Base-by-base conservation (phyloP, 2,888 invertebrate species). In the Tipula confusa region DNA sequence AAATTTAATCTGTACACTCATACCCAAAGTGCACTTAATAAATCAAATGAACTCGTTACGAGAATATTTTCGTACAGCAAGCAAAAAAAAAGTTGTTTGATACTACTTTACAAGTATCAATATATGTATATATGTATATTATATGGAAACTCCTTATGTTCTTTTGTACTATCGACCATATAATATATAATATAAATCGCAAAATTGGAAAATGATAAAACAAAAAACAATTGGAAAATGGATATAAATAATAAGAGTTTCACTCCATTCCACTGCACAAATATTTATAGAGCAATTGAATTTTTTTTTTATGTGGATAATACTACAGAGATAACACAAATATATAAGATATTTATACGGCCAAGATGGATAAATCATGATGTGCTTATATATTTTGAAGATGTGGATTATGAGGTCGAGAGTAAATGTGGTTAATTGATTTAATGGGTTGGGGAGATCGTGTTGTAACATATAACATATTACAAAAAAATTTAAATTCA, bases 201-300 rank as follows among this genome's bases (percentile, higher is more conserved):
- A 64, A 64, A 64, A 64, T 64, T 64, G 24, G 64, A 64, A 64
- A 64, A 64, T 64, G 64, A 64, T 13, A 18, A 64, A 64, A 64
- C 18, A n/a, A 43, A 43, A 43, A n/a, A 43, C 43, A 64, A 64
- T 64, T 24, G 64, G 64, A 64, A 64, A 64, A 64, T 64, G 64
- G 64, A 64, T 64, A 64, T n/a, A 64, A 64, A 64, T 64, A 64
- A 64, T 64, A 64, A 64, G 64, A 64, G 64, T 24, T 64, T 24
- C 24, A n/a, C n/a, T 64, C 24, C 24, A 64, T 64, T 64, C 64
- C 64, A 24, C 64, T 64, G 7, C 64, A 24, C 64, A 64, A 64
- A 64, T 64, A 64, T 64, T 64, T 64, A 64, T 64, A 64, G 64
- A 64, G 64, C 64, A 64, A 64, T 64, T 64, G 64, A 64, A 64